Percentiles rank a stretch among this genome's conserved stretches.
phyloP scores from a whole-genome alignment of 2,797 vertebrate genomes.

The Discoglossus pictus region DNA sequence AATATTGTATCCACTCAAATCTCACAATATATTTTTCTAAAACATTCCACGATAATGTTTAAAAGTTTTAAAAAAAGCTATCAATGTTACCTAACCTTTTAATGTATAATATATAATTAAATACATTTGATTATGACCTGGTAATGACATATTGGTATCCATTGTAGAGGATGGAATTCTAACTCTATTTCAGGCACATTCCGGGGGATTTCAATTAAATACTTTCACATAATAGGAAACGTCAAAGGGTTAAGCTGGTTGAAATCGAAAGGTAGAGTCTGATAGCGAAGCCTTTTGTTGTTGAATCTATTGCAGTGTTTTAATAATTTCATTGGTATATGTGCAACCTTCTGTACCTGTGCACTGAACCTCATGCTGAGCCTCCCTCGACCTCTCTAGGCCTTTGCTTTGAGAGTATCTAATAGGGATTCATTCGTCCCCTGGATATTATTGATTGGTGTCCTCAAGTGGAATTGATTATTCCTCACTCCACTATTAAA shows the following conservation, averaged over 20 bases:
- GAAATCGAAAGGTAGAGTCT: background rate
- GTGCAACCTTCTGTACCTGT: conserved; percentile 30
- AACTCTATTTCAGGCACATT: background rate
- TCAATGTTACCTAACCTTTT: too few species aligned
- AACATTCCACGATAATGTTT: too few species aligned
- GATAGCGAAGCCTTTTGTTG: background rate
- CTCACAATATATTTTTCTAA: too few species aligned
- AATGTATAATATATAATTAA: too few species aligned
- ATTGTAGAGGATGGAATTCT: too few species aligned
- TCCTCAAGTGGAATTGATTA: conserved; percentile 59
- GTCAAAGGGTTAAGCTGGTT: conserved; percentile 7
- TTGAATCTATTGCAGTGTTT: background rate
- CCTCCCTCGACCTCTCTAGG: conserved; percentile 17
- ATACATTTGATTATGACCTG: too few species aligned
- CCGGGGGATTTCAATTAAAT: conserved; percentile 32
- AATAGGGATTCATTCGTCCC: conserved; percentile 55
- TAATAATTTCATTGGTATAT: background rate
- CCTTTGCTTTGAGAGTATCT: conserved; percentile 43
- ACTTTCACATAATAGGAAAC: conserved; percentile 16
- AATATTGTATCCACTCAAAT: too few species aligned
- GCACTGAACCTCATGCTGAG: conserved; percentile 29
- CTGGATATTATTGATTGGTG: conserved; percentile 46
- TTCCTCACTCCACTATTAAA: conserved; percentile 55
- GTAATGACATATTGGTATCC: too few species aligned
- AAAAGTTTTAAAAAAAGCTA: too few species aligned